phyloP scores from a whole-genome alignment of 2,113 vertebrate genomes.

The Ammodramus savannarum region DNA sequence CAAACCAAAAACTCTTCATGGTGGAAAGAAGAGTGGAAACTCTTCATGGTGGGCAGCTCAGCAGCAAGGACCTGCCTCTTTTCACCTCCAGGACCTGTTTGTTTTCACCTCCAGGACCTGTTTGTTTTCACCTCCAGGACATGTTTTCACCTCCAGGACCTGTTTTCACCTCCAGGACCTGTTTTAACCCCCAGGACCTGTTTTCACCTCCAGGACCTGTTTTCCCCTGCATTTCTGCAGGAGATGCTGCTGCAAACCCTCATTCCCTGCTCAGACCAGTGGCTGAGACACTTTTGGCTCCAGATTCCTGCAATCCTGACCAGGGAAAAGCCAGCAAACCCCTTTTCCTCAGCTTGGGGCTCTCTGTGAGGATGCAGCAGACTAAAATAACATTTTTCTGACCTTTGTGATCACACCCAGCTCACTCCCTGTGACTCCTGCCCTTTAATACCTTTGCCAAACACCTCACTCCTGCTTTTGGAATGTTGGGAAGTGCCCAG shows the following conservation, averaged over 20 bases:
- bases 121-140: background rate
- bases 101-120: too few relatives aligned
- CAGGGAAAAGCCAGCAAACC: background rate
- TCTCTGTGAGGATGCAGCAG: background rate
- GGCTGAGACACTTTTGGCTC: background rate
- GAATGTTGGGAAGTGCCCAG: background rate
- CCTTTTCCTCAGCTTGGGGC: background rate
- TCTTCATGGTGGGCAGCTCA: background rate
- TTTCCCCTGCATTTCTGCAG: background rate
- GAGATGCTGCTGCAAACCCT: background rate
- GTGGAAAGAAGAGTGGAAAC: background rate
- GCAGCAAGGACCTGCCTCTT: background rate
- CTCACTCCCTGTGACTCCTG: background rate
- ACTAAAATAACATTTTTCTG: background rate
- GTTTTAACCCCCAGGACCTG: background rate
- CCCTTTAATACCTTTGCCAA: background rate
- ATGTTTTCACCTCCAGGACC: background rate
- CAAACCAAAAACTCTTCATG: background rate
- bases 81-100: background rate
- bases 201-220: background rate
- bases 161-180: too few relatives aligned
- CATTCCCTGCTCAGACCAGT: background rate
- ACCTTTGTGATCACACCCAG: rapidly evolving
- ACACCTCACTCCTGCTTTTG: background rate
- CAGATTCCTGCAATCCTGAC: background rate